Percentiles rank a stretch among this genome's conserved stretches.
Evolutionary conservation across 2,797 vertebrate genomes (phyloP).

Genomic region (Salarias fasciatus): DNA sequence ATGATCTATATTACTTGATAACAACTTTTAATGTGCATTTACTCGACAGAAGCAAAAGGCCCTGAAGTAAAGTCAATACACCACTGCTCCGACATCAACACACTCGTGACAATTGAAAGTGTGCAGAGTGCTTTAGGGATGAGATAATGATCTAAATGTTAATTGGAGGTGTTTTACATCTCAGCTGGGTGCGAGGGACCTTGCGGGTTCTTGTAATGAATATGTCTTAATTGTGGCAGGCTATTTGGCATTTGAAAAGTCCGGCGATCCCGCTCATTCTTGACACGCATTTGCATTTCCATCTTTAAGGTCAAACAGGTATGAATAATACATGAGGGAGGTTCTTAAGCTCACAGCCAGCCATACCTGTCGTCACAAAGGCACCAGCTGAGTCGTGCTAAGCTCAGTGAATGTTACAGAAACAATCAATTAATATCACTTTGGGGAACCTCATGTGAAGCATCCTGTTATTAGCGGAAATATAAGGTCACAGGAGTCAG

Average conservation of each 20-base stretch:
- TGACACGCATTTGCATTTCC: constrained; percentile 78
- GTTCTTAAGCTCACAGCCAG: constrained; percentile 76
- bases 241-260: constrained; percentile 84
- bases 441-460: constrained; percentile 57
- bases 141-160: constrained; percentile 75
- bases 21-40: neutral
- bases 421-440: constrained; percentile 81
- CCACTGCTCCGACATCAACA: neutral
- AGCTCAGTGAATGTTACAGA: constrained; percentile 69
- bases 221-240: constrained; percentile 80
- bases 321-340: constrained; percentile 84
- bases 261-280: constrained; percentile 76
- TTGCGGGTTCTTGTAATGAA: constrained; percentile 77
- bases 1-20: neutral
- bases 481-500: constrained; percentile 56
- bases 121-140: constrained; percentile 24
- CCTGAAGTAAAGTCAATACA: neutral
- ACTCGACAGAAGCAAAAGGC: neutral
- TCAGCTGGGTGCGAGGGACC: constrained; percentile 71
- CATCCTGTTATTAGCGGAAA: constrained; percentile 61
- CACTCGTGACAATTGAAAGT: neutral
- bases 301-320: constrained; percentile 83
- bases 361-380: constrained; percentile 72
- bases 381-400: constrained; percentile 75
- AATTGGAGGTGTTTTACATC: constrained; percentile 77